These are phyloP conservation scores for Phenacoccus solenopsis DNA, from an alignment of 1,140 invertebrate genomes.

Conservation along the genomic window DNA sequence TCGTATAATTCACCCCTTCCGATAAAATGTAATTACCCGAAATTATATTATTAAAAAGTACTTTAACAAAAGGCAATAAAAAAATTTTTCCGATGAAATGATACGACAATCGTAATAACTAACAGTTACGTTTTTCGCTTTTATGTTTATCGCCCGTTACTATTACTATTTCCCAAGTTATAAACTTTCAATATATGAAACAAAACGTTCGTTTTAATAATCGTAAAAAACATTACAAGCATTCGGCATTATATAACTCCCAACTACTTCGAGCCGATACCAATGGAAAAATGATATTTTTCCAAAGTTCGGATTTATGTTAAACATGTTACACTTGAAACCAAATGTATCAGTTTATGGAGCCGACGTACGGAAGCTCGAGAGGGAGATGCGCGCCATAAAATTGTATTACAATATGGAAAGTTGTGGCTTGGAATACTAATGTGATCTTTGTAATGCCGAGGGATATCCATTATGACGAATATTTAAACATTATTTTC, in stretches of 20 bases:
- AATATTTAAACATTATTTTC: slow-evolving; percentile 18
- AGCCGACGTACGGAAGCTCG: not conserved
- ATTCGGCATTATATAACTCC: not conserved
- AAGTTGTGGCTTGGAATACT: slow-evolving; percentile 7
- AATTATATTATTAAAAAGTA: not conserved
- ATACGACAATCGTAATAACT: not conserved
- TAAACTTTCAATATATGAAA: slow-evolving; percentile 12
- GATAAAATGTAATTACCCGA: not conserved
- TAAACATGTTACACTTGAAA: slow-evolving; percentile 14
- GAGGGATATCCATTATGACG: slow-evolving; percentile 16
- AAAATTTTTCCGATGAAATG: not conserved
- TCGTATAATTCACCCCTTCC: not conserved
- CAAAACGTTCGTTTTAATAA: slow-evolving; percentile 17
- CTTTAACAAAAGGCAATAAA: not conserved
- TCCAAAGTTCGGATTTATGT: slow-evolving; percentile 5
- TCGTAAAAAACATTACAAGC: slow-evolving; percentile 17
- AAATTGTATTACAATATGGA: slow-evolving; percentile 17
- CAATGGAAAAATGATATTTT: slow-evolving; percentile 8
- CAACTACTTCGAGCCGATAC: not conserved
- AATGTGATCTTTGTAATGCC: slow-evolving; percentile 10
- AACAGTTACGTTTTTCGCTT: not conserved
- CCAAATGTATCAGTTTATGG: slow-evolving; percentile 12
- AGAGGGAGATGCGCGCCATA: not conserved
- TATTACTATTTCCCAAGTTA: slow-evolving; percentile 8
- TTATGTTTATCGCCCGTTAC: slow-evolving; percentile 10